Conservation (phyloP, 2,113 vertebrate species). For the Numida meleagris region DNA sequence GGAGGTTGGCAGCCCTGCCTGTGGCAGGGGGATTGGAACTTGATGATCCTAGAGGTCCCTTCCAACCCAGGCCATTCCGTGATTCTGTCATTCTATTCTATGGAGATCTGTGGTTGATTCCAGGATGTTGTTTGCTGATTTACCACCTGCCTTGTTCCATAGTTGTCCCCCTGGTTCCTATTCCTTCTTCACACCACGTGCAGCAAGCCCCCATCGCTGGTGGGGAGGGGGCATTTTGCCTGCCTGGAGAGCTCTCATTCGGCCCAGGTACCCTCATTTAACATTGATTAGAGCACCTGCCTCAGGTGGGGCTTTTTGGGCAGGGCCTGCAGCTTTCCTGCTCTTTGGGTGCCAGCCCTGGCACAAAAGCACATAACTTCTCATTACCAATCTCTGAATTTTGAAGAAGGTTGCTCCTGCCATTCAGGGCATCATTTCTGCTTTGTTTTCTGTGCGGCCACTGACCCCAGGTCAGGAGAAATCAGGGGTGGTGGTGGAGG, state of each 20-base stretch:
- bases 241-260: neutral
- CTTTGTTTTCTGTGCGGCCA: neutral
- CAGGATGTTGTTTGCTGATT: neutral
- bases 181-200: neutral
- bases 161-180: neutral
- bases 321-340: neutral
- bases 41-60: no score
- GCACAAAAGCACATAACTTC: rapidly evolving
- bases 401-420: neutral
- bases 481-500: neutral
- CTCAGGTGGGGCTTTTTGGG: rapidly evolving
- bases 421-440: rapidly evolving
- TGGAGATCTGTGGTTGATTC: neutral
- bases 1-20: no score
- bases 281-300: rapidly evolving
- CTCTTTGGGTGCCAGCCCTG: neutral
- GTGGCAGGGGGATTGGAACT: no score
- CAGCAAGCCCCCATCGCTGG: neutral
- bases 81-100: no score
- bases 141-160: neutral
- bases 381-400: neutral
- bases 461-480: neutral
- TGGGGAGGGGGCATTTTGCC: neutral
- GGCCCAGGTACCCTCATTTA: neutral
- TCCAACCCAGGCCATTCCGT: no score